Percentiles rank a stretch among this genome's conserved stretches.
phyloP scores from a whole-genome alignment of 2,888 invertebrate genomes.

The Cataglyphis cursor region DNA sequence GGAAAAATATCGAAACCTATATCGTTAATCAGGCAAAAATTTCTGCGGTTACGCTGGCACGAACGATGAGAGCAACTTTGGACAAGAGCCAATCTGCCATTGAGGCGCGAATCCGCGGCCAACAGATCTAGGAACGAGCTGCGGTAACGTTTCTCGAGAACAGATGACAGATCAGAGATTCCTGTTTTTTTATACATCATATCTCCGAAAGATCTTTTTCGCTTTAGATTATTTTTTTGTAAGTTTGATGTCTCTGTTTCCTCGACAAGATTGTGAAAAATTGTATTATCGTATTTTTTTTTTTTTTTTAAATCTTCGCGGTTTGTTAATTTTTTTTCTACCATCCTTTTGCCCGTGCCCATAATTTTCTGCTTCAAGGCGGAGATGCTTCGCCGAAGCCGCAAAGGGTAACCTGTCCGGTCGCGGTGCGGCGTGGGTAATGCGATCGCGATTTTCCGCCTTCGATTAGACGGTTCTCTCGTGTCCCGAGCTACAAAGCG shows the following conservation, averaged over 20 bases:
- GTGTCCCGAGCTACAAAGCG: slow-evolving; percentile 47
- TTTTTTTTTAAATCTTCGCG: background rate
- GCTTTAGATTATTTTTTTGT: background rate
- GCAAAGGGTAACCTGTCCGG: slow-evolving; percentile 13
- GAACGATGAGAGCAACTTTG: slow-evolving; percentile 78
- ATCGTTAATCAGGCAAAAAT: slow-evolving; percentile 84
- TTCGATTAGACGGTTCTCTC: slow-evolving; percentile 79
- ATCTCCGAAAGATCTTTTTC: background rate
- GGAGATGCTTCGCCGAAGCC: slow-evolving; percentile 29
- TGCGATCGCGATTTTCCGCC: slow-evolving; percentile 81
- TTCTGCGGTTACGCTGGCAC: slow-evolving; percentile 82
- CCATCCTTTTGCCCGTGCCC: background rate
- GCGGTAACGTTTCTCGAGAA: slow-evolving; percentile 42
- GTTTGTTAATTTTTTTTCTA: slow-evolving; percentile 10
- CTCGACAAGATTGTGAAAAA: background rate
- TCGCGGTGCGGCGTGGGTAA: slow-evolving; percentile 68
- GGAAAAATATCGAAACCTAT: slow-evolving; percentile 81
- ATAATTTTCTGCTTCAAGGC: slow-evolving; percentile 33
- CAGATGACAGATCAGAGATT: slow-evolving; percentile 71
- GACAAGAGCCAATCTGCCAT: slow-evolving; percentile 82
- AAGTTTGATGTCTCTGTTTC: background rate
- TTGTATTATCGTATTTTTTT: slow-evolving; percentile 1
- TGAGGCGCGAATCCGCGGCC: slow-evolving; percentile 72
- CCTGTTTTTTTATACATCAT: slow-evolving; percentile 77
- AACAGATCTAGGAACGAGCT: slow-evolving; percentile 60